Evolutionary conservation across 2,888 invertebrate genomes (phyloP).

Genomic region (Lordiphosa fenestrarum): DNA sequence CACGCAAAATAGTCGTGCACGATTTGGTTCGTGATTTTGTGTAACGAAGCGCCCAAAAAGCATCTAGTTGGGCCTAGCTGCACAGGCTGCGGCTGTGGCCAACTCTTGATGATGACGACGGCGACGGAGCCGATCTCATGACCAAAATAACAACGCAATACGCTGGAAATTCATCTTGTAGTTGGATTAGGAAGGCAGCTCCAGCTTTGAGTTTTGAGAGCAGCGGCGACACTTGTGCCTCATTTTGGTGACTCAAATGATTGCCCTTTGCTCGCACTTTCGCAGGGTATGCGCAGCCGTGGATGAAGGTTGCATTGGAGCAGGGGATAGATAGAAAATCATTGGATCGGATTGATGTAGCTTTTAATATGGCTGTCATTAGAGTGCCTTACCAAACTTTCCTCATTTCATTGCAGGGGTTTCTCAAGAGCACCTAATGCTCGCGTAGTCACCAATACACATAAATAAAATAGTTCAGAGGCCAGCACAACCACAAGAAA

Average conservation of each 20-base stretch:
- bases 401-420: too few species aligned
- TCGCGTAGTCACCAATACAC: too few species aligned
- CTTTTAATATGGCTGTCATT: too few species aligned
- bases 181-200: slow-evolving; percentile 2
- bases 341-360: too few species aligned
- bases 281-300: neutral
- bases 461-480: too few species aligned
- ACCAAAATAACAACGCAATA: slow-evolving; percentile 69
- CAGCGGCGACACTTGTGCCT: slow-evolving; percentile 62
- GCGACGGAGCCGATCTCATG: slow-evolving; percentile 57
- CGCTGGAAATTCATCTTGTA: slow-evolving; percentile 69
- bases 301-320: too few species aligned
- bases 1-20: slow-evolving; percentile 81
- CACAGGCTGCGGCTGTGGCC: slow-evolving; percentile 4
- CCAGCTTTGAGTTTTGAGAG: slow-evolving; percentile 8
- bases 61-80: slow-evolving; percentile 50
- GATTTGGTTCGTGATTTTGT: slow-evolving; percentile 80
- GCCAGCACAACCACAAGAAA: too few species aligned
- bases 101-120: slow-evolving; percentile 6
- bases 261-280: slow-evolving; percentile 6
- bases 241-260: slow-evolving; percentile 53
- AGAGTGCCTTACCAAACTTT: too few species aligned
- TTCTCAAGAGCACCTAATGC: too few species aligned
- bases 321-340: too few species aligned
- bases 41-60: slow-evolving; percentile 77